Evolutionary conservation across 2,888 invertebrate species (phyloP), one percentile per base, ranked within the genome.

Genomic region (Hyposoter dolosus): DNA sequence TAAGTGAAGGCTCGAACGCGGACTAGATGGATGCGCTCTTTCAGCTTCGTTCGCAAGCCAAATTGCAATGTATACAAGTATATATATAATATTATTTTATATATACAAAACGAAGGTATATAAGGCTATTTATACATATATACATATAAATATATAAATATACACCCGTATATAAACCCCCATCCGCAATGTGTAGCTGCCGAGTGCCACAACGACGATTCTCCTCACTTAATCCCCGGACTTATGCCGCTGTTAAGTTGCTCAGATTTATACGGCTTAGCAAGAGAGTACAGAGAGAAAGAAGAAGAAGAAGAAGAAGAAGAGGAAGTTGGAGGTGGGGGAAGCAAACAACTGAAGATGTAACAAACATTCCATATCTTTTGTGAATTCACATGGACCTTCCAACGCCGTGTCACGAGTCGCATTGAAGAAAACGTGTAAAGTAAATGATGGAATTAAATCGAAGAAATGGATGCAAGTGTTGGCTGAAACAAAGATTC

Each of bases 221-320:
- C 83, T 72, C 87, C 86, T 69, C 85, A 83, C 92, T 91, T 94
- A 94, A 94, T 94, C 94, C 93, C 88, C 60, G 92, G 93, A 93
- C 93, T 94, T 93, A 93, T 92, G 92, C 93, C 91, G 89, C 89
- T 89, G 90, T 88, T 93, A 92, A 93, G 93, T 92, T 92, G 92
- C 90, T 89, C 92, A 93, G 94, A 94, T 94, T 93, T 94, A 93
- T 94, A 93, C 90, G 93, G 93, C 93, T 93, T 92, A 93, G 90
- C 89, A 86, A 88, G 89, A 84, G 79, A 77, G 83, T 53, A 82
- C 79, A 53, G 78, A 74, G 72, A 65, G 63, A 35, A 40, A 66
- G 60, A 71, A n/a, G 32, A 63, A 69, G 68, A 60, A 50, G 28
- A 40, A 71, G 53, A 66, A 9, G 17, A 63, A 69, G 71, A 85